Conservation (phyloP, 2,888 invertebrate genomes). For the Eustalomyia histrio region DNA sequence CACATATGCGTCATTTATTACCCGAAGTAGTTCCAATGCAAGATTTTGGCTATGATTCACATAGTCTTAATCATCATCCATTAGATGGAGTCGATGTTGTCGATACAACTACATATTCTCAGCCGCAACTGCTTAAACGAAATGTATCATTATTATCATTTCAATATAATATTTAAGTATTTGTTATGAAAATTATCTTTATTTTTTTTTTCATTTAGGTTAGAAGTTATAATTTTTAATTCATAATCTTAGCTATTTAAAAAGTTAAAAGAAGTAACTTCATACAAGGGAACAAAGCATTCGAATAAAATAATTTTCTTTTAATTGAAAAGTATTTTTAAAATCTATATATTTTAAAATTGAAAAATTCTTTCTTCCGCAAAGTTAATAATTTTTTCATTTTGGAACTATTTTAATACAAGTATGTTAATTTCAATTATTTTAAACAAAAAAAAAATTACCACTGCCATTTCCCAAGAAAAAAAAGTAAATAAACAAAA, state of each 20-base stretch:
- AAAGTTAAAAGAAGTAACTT: constrained; percentile 51
- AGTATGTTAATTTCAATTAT: constrained; percentile 17
- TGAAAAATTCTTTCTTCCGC: constrained; percentile 1
- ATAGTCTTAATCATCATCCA: constrained; percentile 70
- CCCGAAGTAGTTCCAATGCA: constrained; percentile 79
- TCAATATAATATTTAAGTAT: constrained; percentile 74
- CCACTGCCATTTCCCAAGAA: constrained; percentile 62
- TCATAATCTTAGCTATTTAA: constrained; percentile 44
- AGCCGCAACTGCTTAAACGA: constrained; percentile 76
- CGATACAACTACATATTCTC: constrained; percentile 70
- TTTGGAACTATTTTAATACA: background rate
- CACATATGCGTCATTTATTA: constrained; percentile 78
- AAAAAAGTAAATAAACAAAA: constrained; percentile 1
- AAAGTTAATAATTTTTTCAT: background rate
- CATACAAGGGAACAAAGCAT: constrained; percentile 65
- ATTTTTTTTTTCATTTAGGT: background rate
- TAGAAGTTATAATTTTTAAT: constrained; percentile 10
- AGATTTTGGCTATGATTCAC: constrained; percentile 77
- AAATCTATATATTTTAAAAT: constrained; percentile 10
- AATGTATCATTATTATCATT: constrained; percentile 79
- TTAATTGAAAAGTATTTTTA: constrained; percentile 14
- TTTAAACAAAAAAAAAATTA: constrained; percentile 36
- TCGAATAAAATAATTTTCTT: constrained; percentile 35
- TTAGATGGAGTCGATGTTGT: constrained; percentile 71
- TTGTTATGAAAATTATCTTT: constrained; percentile 8